Evolutionary conservation across 2,888 invertebrate genomes (phyloP), one percentile per base, ranked within the genome.

Genomic region (Strigamia maritima): DNA sequence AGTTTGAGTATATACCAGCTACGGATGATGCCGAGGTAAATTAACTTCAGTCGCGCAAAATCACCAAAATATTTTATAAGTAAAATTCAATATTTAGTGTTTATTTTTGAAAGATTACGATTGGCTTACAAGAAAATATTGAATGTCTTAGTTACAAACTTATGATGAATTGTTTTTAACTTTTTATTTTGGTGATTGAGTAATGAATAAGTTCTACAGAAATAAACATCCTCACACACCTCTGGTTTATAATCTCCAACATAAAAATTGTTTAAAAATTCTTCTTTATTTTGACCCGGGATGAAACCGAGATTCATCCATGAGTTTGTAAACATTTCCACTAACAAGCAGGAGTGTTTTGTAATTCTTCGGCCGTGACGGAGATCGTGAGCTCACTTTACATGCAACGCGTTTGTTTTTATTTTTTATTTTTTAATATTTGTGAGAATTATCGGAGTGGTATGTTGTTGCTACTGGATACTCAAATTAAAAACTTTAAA

Each of bases 1-100:
- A 85, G 76, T 89, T 90, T 84, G 84, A 86, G 80, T 87, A 87
- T 82, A 82, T 83, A 75, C 78, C 81, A 38, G 10, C 44, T 10
- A 22, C 35, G 3, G 35, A 31, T n/a, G 75, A 75, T 4, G 26
- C n/a, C 26, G 60, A 60, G 60, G 60, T 60, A 60, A 60, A 60
- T 60, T 19, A 31, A 31, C 31, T 31, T 31, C 6, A 31, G 31
- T 31, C 31, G 6, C 6, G n/a, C n/a, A n/a, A 49, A 49, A 49
- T n/a, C 2, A 49, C 4, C 49, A 49, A 49, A 31, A 31, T 31
- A 31, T 31, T 31, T 31, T 31, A 31, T 2, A 31, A 31, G 3
- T 31, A 31, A 31, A 31, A 31, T 31, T 31, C 31, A 31, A 31
- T 31, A 31, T 31, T 31, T 31, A 31, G 6, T 31, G 31, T 31